Conservation (phyloP, 1,140 invertebrate genomes). For the Archivesica marissinica region DNA sequence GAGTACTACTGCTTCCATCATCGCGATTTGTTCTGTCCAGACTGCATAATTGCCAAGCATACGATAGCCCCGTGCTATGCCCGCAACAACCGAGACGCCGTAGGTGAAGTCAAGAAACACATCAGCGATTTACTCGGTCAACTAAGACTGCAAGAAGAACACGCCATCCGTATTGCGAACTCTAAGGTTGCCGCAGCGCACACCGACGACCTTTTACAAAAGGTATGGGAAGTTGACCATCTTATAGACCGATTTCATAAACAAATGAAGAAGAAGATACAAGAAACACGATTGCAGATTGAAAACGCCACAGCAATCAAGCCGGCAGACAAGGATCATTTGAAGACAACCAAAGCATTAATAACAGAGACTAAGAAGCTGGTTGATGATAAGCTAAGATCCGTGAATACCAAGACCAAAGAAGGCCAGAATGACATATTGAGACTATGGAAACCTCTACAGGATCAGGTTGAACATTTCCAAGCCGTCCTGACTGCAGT, state of each 20-base stretch:
- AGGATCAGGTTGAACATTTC: conserved; percentile 58
- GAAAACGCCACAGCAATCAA: conserved; percentile 45
- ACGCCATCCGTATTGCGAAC: conserved; percentile 17
- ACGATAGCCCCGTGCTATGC: conserved; percentile 46
- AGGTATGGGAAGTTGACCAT: conserved; percentile 56
- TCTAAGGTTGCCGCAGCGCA: conserved; percentile 50
- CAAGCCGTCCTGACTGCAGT: conserved; percentile 42
- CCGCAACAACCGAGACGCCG: conserved; percentile 28
- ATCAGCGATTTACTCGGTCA: conserved; percentile 49
- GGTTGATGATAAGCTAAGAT: conserved; percentile 44
- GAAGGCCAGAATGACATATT: conserved; percentile 52
- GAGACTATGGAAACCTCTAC: conserved; percentile 46
- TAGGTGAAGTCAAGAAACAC: conserved; percentile 54
- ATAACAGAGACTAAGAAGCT: conserved; percentile 49
- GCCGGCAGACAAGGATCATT: conserved; percentile 38
- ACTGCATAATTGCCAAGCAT: conserved; percentile 58
- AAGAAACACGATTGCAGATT: conserved; percentile 41
- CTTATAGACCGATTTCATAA: conserved; percentile 50
- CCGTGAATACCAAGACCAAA: conserved; percentile 46
- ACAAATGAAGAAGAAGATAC: conserved; percentile 59
- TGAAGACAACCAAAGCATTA: conserved; percentile 35
- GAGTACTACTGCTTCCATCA: conserved; percentile 61
- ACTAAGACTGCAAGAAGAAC: conserved; percentile 54
- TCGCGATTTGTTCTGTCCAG: conserved; percentile 51
- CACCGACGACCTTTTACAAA: conserved; percentile 52